Evolutionary conservation across 2,797 vertebrate genomes (phyloP).

Genomic region (Anisognathus igniventris): DNA sequence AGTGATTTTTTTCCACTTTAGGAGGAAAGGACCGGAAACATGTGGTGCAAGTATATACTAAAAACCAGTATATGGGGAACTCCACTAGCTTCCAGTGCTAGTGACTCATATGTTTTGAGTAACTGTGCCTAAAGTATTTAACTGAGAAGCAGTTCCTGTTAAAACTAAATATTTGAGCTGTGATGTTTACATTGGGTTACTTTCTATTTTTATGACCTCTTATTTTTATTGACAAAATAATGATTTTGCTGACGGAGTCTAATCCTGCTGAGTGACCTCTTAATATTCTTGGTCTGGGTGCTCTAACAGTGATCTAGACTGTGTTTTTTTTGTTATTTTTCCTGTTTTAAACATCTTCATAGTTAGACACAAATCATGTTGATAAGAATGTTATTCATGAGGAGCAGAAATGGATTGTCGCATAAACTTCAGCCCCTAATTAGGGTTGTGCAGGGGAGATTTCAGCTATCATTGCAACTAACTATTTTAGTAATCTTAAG

Average conservation of each 20-base stretch:
- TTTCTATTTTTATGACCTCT: not conserved
- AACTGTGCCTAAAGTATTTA: not conserved
- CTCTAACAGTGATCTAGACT: not conserved
- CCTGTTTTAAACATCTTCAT: not conserved
- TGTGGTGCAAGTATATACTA: not conserved
- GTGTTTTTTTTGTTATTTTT: not conserved
- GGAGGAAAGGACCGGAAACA: not conserved
- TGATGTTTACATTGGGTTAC: not conserved
- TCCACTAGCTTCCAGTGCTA: not conserved
- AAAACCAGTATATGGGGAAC: not conserved
- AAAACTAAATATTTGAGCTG: not conserved
- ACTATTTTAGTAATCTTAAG: not conserved
- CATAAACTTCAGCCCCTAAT: not conserved
- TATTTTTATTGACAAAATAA: not conserved
- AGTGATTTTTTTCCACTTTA: not conserved
- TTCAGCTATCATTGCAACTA: not conserved
- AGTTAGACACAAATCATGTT: not conserved
- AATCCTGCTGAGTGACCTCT: not conserved
- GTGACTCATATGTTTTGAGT: not conserved
- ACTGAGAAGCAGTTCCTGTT: not conserved
- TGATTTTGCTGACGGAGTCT: not conserved
- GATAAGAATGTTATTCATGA: not conserved
- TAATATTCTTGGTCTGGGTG: not conserved
- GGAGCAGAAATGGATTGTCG: not conserved
- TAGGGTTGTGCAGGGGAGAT: not conserved